Evolutionary conservation across 2,113 vertebrate genomes (phyloP).

Genomic region (Crotalus viridis): DNA sequence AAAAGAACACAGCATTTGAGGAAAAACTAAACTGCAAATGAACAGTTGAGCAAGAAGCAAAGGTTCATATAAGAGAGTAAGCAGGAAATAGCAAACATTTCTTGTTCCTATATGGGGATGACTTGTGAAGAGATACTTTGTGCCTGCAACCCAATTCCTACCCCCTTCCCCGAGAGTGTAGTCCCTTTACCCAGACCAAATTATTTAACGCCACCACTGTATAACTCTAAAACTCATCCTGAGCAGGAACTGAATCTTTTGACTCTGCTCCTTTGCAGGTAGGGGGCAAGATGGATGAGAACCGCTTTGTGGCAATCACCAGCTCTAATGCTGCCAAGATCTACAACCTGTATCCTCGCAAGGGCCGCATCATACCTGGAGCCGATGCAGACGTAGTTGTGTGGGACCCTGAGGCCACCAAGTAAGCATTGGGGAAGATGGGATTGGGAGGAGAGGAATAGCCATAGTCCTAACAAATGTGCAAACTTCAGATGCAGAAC

Average conservation of each 20-base stretch:
- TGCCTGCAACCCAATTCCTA: background rate
- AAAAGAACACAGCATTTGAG: background rate
- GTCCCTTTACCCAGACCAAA: background rate
- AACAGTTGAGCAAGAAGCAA: background rate
- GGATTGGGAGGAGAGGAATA: rapidly evolving
- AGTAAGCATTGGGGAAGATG: conserved; percentile 62
- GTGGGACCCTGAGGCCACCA: conserved; percentile 96
- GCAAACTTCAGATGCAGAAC: background rate
- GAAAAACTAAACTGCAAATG: background rate
- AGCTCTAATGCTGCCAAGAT: conserved; percentile 96
- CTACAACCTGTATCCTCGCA: conserved; percentile 95
- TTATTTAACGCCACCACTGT: background rate
- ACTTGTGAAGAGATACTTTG: rapidly evolving
- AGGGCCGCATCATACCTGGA: conserved; percentile 92
- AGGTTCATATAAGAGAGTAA: background rate
- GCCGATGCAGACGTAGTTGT: conserved; percentile 94
- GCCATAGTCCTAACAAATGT: background rate
- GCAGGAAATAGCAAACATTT: background rate
- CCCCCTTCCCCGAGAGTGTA: too few species aligned
- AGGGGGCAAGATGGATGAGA: conserved; percentile 97
- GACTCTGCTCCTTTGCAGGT: conserved; percentile 72
- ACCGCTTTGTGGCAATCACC: conserved; percentile 94
- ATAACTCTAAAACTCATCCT: too few species aligned
- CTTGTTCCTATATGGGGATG: background rate
- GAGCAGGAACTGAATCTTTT: background rate